phyloP scores from a whole-genome alignment of 2,888 invertebrate genomes.

The Serripes groenlandicus region DNA sequence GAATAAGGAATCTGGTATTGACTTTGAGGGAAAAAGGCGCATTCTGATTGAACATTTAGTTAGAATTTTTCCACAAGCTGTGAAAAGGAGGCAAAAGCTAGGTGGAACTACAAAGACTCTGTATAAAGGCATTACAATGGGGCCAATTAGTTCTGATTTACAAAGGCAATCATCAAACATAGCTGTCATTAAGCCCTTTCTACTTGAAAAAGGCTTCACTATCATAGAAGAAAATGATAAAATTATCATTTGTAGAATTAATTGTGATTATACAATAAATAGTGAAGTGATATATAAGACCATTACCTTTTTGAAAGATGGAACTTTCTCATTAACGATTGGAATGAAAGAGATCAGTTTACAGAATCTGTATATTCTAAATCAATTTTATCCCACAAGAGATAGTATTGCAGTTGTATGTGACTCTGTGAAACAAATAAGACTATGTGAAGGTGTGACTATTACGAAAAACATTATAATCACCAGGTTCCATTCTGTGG shows the following conservation, averaged over 20 bases:
- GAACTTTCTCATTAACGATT: too few relatives aligned
- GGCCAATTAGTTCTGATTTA: conserved; percentile 8
- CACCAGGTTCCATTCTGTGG: conserved; percentile 28
- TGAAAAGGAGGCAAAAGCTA: conserved; percentile 20
- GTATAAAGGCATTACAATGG: conserved; percentile 24
- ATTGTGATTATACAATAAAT: conserved; percentile 11
- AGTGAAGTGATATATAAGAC: conserved; percentile 10
- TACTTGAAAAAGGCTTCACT: conserved; percentile 19
- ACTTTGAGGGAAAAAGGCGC: too few relatives aligned
- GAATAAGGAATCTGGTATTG: too few relatives aligned
- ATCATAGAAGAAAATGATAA: conserved; percentile 11
- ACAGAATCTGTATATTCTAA: not conserved
- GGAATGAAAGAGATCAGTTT: conserved; percentile 21
- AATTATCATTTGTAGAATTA: conserved; percentile 3
- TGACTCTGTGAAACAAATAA: conserved; percentile 1
- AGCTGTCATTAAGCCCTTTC: conserved; percentile 12
- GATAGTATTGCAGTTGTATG: conserved; percentile 30
- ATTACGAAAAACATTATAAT: conserved; percentile 16
- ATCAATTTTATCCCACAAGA: conserved; percentile 17
- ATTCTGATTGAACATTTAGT: too few relatives aligned
- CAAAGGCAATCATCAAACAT: conserved; percentile 15
- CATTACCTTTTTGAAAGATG: too few relatives aligned
- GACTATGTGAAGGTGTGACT: conserved; percentile 34
- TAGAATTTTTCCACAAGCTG: conserved; percentile 19
- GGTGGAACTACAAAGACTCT: conserved; percentile 31